Evolutionary conservation across 2,888 invertebrate species (phyloP).

Genomic region (Leptopilina syphax): DNA sequence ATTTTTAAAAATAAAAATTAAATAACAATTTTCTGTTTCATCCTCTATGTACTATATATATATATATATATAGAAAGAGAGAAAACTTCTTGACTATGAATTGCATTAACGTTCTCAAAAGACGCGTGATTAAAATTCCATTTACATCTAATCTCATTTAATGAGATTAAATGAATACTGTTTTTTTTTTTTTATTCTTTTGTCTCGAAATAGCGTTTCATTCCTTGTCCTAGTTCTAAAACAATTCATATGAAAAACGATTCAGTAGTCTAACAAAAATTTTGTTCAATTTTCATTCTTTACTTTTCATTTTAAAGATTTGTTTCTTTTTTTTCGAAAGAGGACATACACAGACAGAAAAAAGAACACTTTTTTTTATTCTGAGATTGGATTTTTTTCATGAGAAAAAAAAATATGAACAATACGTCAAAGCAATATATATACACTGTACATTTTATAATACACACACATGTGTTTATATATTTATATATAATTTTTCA

Average conservation of each 20-base stretch:
- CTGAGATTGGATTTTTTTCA: neutral
- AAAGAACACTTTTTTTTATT: neutral
- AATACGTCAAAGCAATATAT: neutral
- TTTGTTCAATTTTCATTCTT: neutral
- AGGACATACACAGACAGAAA: neutral
- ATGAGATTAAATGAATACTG: constrained; percentile 1
- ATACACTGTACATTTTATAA: neutral
- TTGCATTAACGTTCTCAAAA: no score
- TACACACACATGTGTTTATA: neutral
- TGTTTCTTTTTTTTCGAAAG: neutral
- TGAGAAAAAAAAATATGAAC: neutral
- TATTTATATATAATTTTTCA: neutral
- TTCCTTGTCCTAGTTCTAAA: constrained; percentile 10
- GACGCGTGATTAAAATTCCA: constrained; percentile 8
- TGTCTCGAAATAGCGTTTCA: neutral
- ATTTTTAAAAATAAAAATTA: no score
- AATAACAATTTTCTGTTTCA: no score
- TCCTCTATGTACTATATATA: no score
- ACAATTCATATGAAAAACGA: neutral
- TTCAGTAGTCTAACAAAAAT: neutral
- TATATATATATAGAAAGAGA: no score
- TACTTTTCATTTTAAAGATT: neutral
- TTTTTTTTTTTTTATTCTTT: neutral
- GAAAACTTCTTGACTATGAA: no score
- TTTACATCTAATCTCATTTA: constrained; percentile 3